Evolutionary conservation across 2,888 invertebrate genomes (phyloP).

Genomic region (Sminthurides aquaticus): DNA sequence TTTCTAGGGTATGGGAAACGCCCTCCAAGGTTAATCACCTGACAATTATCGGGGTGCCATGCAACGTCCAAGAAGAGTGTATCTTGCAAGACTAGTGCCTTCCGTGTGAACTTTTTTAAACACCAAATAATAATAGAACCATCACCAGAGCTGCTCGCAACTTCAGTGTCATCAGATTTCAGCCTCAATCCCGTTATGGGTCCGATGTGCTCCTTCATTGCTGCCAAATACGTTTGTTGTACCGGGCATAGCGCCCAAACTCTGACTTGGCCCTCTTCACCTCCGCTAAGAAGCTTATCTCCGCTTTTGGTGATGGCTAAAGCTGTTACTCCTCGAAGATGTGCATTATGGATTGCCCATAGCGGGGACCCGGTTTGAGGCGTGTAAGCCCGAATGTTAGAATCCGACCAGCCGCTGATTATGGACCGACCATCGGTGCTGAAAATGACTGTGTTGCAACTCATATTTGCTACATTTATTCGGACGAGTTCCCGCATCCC

Average conservation of each 20-base stretch:
- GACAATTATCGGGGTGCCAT: constrained; percentile 40
- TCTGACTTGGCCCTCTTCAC: constrained; percentile 51
- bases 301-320: constrained; percentile 66
- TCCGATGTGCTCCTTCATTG: constrained; percentile 78
- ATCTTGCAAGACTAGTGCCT: constrained; percentile 39
- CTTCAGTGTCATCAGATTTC: constrained; percentile 62
- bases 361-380: constrained; percentile 72
- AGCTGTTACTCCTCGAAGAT: constrained; percentile 81
- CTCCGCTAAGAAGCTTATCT: constrained; percentile 71
- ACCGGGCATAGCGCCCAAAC: constrained; percentile 67
- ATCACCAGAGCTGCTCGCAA: constrained; percentile 82
- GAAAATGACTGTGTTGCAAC: constrained; percentile 70
- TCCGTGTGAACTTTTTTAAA: constrained; percentile 56
- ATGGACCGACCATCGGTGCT: constrained; percentile 71
- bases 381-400: constrained; percentile 67
- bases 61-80: constrained; percentile 41
- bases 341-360: constrained; percentile 78
- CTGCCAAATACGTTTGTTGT: constrained; percentile 60
- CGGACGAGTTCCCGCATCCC: constrained; percentile 72
- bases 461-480: constrained; percentile 78
- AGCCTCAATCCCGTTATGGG: constrained; percentile 41
- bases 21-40: constrained; percentile 18
- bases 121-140: constrained; percentile 94
- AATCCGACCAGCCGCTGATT: constrained; percentile 37
- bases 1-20: no score